Percentiles rank a stretch among this genome's conserved stretches.
Evolutionary conservation across 2,113 vertebrate genomes (phyloP).

Genomic region (Psittacus erithacus): DNA sequence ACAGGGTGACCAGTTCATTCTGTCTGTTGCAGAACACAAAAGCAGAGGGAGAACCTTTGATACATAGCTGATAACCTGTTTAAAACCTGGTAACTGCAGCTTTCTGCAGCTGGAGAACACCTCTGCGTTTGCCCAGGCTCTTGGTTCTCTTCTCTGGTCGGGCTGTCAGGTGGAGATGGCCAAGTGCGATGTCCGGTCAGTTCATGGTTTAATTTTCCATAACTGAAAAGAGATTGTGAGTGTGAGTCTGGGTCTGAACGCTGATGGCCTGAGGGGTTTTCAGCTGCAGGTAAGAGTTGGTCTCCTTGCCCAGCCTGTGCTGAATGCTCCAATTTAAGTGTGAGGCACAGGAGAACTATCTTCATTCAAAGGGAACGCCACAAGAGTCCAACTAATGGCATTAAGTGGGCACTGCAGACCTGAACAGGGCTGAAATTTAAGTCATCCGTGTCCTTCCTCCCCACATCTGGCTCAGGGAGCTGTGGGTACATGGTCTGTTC

Average conservation of each 20-base stretch:
- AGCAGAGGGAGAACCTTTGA: background rate
- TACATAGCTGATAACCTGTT: background rate
- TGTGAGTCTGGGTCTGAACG: background rate
- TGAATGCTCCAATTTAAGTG: fast-evolving
- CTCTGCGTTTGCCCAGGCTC: background rate
- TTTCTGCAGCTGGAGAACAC: background rate
- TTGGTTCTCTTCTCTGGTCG: background rate
- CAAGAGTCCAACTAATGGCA: background rate
- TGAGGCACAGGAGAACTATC: background rate
- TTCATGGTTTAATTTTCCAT: slow-evolving; percentile 81
- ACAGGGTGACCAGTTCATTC: background rate
- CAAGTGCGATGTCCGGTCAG: background rate
- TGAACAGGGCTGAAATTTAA: background rate
- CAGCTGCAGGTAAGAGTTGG: fast-evolving
- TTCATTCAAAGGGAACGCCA: background rate
- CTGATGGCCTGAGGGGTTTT: fast-evolving
- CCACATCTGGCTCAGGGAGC: background rate
- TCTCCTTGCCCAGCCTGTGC: background rate
- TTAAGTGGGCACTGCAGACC: background rate
- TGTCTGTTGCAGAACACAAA: background rate
- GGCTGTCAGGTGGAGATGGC: background rate
- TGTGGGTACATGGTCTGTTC: fast-evolving
- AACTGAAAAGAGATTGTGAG: slow-evolving; percentile 53
- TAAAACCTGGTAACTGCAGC: background rate
- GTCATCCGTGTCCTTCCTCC: background rate